These are phyloP conservation scores for Chrysogorgia sp. DNA, from an alignment of 92 coral and sea anemone species.

Conservation along the genomic window DNA sequence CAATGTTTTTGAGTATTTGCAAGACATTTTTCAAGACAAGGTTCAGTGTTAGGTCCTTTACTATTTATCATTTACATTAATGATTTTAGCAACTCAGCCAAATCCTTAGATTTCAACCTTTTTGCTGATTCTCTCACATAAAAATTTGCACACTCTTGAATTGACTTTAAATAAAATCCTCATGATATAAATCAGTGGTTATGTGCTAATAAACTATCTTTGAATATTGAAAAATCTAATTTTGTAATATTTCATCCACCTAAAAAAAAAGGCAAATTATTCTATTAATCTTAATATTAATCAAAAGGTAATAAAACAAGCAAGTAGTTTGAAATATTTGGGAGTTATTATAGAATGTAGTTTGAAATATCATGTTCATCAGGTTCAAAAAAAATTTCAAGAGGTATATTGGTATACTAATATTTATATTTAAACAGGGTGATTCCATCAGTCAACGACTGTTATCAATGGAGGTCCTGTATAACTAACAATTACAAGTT, in stretches of 20 bases:
- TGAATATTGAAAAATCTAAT: too few relatives aligned
- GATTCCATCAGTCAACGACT: too few relatives aligned
- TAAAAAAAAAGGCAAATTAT: background rate
- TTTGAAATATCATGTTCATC: slow-evolving; percentile 9
- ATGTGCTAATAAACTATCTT: too few relatives aligned
- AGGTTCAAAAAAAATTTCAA: background rate
- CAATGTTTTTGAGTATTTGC: too few relatives aligned
- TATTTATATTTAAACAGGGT: too few relatives aligned
- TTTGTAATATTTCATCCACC: too few relatives aligned
- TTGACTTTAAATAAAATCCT: background rate
- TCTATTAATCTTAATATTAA: background rate
- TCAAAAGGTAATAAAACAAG: background rate
- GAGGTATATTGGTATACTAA: background rate
- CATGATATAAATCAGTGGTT: too few relatives aligned
- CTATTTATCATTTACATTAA: too few relatives aligned
- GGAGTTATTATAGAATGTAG: background rate
- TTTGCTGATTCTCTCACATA: background rate
- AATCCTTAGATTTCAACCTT: background rate
- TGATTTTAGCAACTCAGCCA: background rate
- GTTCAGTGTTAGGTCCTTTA: too few relatives aligned
- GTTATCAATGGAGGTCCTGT: too few relatives aligned
- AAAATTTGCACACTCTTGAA: background rate
- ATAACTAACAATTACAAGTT: too few relatives aligned
- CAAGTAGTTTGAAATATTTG: background rate
- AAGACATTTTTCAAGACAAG: too few relatives aligned